These are phyloP conservation scores for Drosophila incognita DNA, from an alignment of 2,888 invertebrate genomes.

Conservation along the genomic window DNA sequence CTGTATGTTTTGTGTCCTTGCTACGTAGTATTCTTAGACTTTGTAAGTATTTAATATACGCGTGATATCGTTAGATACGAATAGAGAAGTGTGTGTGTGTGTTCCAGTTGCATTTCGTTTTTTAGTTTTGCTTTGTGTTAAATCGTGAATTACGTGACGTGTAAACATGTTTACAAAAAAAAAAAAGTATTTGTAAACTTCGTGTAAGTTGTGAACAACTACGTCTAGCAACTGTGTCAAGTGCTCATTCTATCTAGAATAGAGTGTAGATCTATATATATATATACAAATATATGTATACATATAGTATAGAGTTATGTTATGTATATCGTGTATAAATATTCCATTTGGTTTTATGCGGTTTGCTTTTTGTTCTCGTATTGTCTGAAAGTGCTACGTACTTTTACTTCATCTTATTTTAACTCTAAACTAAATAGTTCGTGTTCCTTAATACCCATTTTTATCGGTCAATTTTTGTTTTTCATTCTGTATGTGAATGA, in stretches of 20 bases:
- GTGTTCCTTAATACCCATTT: constrained; percentile 37
- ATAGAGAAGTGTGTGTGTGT: constrained; percentile 24
- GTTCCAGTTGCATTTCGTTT: constrained; percentile 12
- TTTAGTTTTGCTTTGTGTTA: neutral
- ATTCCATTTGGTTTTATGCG: constrained; percentile 40
- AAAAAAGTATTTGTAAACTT: constrained; percentile 7
- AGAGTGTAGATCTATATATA: constrained; percentile 15
- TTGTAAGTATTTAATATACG: constrained; percentile 54
- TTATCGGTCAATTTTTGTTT: neutral
- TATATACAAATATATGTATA: constrained; percentile 19
- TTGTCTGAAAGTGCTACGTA: constrained; percentile 79
- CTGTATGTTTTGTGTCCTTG: constrained; percentile 28
- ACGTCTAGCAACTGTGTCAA: constrained; percentile 44
- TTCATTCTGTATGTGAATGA: constrained; percentile 16
- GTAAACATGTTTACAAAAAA: constrained; percentile 17
- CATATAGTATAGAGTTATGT: constrained; percentile 20
- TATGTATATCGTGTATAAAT: constrained; percentile 38
- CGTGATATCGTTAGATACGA: constrained; percentile 48
- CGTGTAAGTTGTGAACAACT: constrained; percentile 30
- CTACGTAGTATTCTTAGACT: constrained; percentile 65
- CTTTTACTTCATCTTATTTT: constrained; percentile 33
- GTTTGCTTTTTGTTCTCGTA: constrained; percentile 56
- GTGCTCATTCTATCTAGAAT: constrained; percentile 43
- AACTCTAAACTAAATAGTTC: constrained; percentile 68
- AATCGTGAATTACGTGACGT: constrained; percentile 31